Conservation (phyloP, 1,140 invertebrate genomes). For the Drosophila santomea region DNA sequence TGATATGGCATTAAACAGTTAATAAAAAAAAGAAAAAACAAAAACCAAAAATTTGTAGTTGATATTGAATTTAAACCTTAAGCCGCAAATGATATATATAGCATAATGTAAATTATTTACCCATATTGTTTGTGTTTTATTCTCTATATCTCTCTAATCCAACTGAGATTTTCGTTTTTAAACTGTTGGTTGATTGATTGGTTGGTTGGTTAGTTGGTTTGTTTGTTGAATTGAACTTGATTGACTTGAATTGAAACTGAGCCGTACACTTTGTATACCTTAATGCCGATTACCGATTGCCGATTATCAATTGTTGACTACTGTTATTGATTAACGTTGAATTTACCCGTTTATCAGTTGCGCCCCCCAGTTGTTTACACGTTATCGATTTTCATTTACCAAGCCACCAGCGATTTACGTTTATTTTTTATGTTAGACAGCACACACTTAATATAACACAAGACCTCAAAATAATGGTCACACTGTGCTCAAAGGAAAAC, state of each 20-base stretch:
- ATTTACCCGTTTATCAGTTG: constrained; percentile 18
- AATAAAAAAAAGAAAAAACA: constrained; percentile 32
- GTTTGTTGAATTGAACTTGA: constrained; percentile 41
- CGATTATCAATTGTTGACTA: constrained; percentile 14
- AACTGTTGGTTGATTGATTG: constrained; percentile 58
- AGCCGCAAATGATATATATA: constrained; percentile 50
- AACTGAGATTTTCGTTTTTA: constrained; percentile 54
- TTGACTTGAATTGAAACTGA: constrained; percentile 35
- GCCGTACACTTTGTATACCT: constrained; percentile 45
- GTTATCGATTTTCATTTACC: constrained; percentile 16
- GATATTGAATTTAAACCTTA: constrained; percentile 47
- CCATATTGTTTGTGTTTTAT: constrained; percentile 36
- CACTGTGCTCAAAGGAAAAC: background rate
- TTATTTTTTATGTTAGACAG: constrained; percentile 14
- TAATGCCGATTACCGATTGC: constrained; percentile 32
- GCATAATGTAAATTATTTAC: constrained; percentile 59
- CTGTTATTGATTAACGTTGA: constrained; percentile 15
- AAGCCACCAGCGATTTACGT: background rate
- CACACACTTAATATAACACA: constrained; percentile 2
- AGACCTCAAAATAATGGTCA: constrained; percentile 1
- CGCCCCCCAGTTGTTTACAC: constrained; percentile 15
- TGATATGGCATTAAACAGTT: constrained; percentile 58
- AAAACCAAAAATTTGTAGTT: constrained; percentile 57
- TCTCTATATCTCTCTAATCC: constrained; percentile 24
- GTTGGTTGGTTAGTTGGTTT: constrained; percentile 50